phyloP scores from a whole-genome alignment of 1,140 invertebrate genomes.

The Potamilus streckersoni region DNA sequence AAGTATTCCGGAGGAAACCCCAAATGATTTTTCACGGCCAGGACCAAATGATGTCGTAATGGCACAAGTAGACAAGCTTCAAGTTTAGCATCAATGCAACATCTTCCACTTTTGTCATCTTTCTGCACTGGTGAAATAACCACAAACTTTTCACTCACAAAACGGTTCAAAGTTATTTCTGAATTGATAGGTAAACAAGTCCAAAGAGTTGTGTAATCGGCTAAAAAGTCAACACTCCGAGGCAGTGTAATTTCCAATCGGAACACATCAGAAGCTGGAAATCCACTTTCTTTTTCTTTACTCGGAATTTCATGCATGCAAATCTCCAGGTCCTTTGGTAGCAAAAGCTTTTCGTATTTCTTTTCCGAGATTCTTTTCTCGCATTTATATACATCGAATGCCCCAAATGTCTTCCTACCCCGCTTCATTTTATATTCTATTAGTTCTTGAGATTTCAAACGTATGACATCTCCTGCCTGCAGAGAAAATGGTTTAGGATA shows the following conservation, averaged over 20 bases:
- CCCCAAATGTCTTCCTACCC: conserved; percentile 19
- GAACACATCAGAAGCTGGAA: conserved; percentile 21
- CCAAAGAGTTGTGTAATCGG: conserved; percentile 24
- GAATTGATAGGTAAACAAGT: conserved; percentile 25
- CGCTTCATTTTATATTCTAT: conserved; percentile 27
- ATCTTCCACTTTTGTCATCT: not conserved
- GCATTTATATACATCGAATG: conserved; percentile 13
- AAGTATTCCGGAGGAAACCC: conserved; percentile 29
- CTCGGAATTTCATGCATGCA: conserved; percentile 20
- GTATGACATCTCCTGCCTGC: conserved; percentile 23
- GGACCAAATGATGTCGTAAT: conserved; percentile 18
- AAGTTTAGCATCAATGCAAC: conserved; percentile 18
- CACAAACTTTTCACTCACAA: conserved; percentile 25
- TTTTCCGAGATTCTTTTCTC: conserved; percentile 12
- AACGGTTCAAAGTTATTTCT: conserved; percentile 21
- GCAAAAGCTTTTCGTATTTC: conserved; percentile 19
- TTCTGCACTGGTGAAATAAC: conserved; percentile 21
- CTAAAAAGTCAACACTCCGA: conserved; percentile 23
- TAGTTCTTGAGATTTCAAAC: conserved; percentile 22
- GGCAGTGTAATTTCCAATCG: conserved; percentile 21
- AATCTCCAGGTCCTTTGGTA: conserved; percentile 27
- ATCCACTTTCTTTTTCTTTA: conserved; percentile 16
- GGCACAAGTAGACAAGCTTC: conserved; percentile 25
- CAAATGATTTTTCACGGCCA: conserved; percentile 26
- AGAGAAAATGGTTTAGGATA: conserved; percentile 23